Conservation (phyloP, 2,888 invertebrate species). For the Acrobasis suavella region DNA sequence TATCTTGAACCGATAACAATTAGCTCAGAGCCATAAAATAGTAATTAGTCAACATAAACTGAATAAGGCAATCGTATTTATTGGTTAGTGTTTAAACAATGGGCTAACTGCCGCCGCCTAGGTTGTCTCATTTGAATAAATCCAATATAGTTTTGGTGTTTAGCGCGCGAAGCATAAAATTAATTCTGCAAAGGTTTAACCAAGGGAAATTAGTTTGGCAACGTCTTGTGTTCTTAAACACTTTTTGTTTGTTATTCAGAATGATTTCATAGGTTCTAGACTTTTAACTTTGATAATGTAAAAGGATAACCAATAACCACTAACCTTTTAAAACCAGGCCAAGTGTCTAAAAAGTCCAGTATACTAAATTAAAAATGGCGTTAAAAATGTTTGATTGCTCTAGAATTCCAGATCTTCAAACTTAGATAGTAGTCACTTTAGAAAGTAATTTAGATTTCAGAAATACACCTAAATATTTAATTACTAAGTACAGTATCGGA, state of each 20-base stretch:
- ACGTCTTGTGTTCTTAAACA: background rate
- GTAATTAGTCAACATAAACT: conserved; percentile 31
- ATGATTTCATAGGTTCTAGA: no score
- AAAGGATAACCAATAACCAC: no score
- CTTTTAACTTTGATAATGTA: no score
- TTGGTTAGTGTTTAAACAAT: conserved; percentile 21
- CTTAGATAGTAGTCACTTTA: no score
- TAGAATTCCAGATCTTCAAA: no score
- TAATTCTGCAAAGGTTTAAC: background rate
- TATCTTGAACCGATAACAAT: conserved; percentile 33
- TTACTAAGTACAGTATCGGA: background rate
- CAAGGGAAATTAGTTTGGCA: background rate
- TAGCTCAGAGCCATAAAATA: conserved; percentile 39
- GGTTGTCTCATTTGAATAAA: conserved; percentile 21
- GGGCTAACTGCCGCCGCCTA: conserved; percentile 12
- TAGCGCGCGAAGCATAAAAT: background rate
- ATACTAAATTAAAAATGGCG: no score
- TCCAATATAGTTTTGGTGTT: conserved; percentile 17
- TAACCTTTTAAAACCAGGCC: no score
- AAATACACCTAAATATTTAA: no score
- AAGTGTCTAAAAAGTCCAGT: no score
- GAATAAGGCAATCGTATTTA: conserved; percentile 20
- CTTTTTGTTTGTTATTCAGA: no score
- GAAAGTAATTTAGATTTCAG: no score
- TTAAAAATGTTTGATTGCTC: no score